These are phyloP conservation scores for Lordiphosa stackelbergi DNA, from an alignment of 1,140 invertebrate genomes.

Conservation along the genomic window DNA sequence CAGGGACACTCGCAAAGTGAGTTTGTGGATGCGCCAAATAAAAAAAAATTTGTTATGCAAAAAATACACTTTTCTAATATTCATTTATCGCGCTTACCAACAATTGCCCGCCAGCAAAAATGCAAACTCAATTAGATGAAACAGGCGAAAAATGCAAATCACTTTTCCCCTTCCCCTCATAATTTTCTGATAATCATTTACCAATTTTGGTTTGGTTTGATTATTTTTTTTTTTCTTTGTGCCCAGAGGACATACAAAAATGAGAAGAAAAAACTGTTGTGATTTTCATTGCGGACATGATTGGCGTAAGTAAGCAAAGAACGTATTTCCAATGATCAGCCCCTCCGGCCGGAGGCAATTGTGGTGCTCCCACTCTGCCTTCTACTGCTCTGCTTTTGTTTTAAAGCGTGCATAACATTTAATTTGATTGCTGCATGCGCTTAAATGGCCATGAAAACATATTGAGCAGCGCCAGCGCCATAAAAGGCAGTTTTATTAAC, in stretches of 20 bases:
- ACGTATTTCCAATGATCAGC: conserved; percentile 26
- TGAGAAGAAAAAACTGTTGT: conserved; percentile 8
- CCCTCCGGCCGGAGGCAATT: conserved; percentile 4
- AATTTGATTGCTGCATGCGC: conserved; percentile 72
- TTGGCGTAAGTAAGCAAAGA: conserved; percentile 38
- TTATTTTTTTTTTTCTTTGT: background rate
- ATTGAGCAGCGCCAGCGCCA: conserved; percentile 56
- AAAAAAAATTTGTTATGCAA: conserved; percentile 41
- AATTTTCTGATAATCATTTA: conserved; percentile 50
- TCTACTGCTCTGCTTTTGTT: conserved; percentile 15
- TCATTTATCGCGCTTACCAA: conserved; percentile 30
- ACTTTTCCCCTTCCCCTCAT: conserved; percentile 40
- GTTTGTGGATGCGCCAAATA: conserved; percentile 28
- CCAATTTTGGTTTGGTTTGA: conserved; percentile 10
- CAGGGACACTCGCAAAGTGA: conserved; percentile 47
- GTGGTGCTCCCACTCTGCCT: background rate
- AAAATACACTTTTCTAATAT: conserved; percentile 41
- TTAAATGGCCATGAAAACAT: conserved; percentile 71
- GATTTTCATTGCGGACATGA: conserved; percentile 50
- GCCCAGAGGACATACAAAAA: conserved; percentile 24
- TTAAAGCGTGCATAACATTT: conserved; percentile 71
- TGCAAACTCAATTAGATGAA: conserved; percentile 62
- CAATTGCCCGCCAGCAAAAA: conserved; percentile 26
- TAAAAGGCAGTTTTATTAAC: conserved; percentile 72
- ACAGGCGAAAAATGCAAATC: conserved; percentile 50